Percentiles rank a stretch among this genome's conserved stretches.
Conservation (phyloP, 64 coral and sea anemone species). For the Stichodactyla mertensii region DNA sequence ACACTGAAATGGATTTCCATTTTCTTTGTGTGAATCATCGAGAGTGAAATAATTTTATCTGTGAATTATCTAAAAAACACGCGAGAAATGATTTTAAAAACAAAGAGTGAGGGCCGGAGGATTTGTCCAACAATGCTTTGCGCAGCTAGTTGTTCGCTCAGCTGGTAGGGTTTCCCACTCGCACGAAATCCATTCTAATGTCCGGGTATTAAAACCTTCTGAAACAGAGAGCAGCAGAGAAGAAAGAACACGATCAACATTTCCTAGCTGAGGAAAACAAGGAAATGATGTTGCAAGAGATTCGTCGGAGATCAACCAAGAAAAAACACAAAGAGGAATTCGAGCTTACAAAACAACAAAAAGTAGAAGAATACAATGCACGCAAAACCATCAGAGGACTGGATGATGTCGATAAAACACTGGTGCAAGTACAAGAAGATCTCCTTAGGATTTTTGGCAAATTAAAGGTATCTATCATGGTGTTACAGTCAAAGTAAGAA, state of each 20-base stretch:
- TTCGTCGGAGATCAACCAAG: constrained; percentile 40
- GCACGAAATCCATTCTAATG: too few species aligned
- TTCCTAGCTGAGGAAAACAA: constrained; percentile 66
- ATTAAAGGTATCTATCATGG: constrained; percentile 53
- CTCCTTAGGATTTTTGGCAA: constrained; percentile 84
- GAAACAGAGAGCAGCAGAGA: constrained; percentile 18
- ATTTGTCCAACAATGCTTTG: too few species aligned
- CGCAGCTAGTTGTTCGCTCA: too few species aligned
- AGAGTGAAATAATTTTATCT: too few species aligned
- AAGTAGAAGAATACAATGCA: constrained; percentile 43
- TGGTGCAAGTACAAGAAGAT: constrained; percentile 89
- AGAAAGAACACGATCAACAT: constrained; percentile 39
- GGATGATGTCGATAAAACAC: constrained; percentile 31
- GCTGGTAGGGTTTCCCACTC: too few species aligned
- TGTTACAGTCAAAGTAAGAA: too few species aligned
- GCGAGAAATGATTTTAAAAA: too few species aligned
- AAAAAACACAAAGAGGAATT: constrained; percentile 37
- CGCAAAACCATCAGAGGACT: neutral
- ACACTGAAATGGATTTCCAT: too few species aligned
- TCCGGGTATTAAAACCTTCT: neutral
- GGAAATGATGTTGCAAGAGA: constrained; percentile 88
- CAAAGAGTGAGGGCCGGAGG: too few species aligned
- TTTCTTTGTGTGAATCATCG: too few species aligned
- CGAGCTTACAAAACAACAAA: constrained; percentile 9
- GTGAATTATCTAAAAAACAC: too few species aligned